Percentiles rank a stretch among this genome's conserved stretches.
Evolutionary conservation across 2,888 invertebrate genomes (phyloP).

Genomic region (Crioceris asparagi): DNA sequence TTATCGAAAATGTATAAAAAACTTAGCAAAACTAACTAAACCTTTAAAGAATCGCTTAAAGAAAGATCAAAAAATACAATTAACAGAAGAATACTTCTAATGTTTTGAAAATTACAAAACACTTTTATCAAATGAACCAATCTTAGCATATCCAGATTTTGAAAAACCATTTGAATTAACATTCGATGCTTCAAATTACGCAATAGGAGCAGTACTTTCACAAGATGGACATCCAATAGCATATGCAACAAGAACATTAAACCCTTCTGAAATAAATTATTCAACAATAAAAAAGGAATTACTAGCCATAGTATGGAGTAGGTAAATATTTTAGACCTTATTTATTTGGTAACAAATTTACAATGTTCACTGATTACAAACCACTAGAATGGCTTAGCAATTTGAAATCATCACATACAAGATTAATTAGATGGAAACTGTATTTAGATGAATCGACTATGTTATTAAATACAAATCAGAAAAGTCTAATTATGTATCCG

Average conservation of each 20-base stretch:
- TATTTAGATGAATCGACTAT: conserved; percentile 13
- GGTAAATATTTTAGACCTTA: conserved; percentile 9
- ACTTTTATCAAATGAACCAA: conserved; percentile 2
- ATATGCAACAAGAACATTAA: conserved; percentile 8
- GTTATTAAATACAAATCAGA: conserved; percentile 13
- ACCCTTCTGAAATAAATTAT: conserved; percentile 9
- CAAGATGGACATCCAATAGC: conserved; percentile 8
- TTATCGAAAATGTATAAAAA: conserved; percentile 16
- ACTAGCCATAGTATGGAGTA: conserved; percentile 7
- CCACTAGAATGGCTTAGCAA: conserved; percentile 18
- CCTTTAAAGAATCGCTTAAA: conserved; percentile 14
- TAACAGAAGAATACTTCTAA: conserved; percentile 5
- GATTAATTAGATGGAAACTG: conserved; percentile 11
- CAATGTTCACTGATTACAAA: conserved; percentile 17
- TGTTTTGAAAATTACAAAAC: conserved; percentile 6
- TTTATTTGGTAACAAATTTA: conserved; percentile 6
- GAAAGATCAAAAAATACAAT: conserved; percentile 12
- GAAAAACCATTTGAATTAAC: conserved; percentile 6
- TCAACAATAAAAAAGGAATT: conserved; percentile 8
- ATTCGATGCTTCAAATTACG: conserved; percentile 7
- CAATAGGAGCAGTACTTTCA: conserved; percentile 5
- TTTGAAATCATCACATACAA: conserved; percentile 15
- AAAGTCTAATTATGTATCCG: conserved; percentile 9
- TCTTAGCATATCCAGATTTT: conserved; percentile 8
- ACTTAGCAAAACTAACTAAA: conserved; percentile 17